These are phyloP conservation scores for Spisula subtruncata DNA, from an alignment of 2,888 invertebrate species.

Conservation along the genomic window DNA sequence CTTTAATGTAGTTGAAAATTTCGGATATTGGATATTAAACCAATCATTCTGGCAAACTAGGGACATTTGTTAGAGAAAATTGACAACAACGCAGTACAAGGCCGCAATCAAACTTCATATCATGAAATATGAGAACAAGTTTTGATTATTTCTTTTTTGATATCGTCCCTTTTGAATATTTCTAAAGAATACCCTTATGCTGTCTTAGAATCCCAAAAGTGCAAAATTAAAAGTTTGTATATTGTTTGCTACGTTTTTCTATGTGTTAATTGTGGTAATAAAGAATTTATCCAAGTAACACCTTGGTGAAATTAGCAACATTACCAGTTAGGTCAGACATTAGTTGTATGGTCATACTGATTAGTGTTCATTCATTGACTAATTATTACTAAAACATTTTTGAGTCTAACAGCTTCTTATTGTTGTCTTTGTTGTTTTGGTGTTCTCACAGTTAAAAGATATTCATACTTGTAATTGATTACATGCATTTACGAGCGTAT, in stretches of 20 bases:
- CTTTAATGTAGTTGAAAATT: neutral
- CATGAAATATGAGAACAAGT: neutral
- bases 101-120: constrained; percentile 4
- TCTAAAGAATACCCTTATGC: neutral
- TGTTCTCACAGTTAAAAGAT: too few relatives aligned
- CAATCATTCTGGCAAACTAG: neutral
- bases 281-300: neutral
- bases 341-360: neutral
- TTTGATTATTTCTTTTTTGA: too few relatives aligned
- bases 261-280: neutral
- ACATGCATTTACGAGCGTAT: too few relatives aligned
- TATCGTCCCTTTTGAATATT: neutral
- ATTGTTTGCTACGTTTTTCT: neutral
- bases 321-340: neutral
- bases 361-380: neutral
- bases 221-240: neutral
- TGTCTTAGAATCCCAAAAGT: too few relatives aligned
- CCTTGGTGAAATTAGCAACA: neutral
- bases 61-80: neutral
- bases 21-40: constrained; percentile 2
- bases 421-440: too few relatives aligned
- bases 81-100: neutral
- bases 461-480: too few relatives aligned
- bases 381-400: neutral
- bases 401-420: neutral